Evolutionary conservation across 2,797 vertebrate genomes (phyloP), one percentile per base, ranked within the genome.

Genomic region (Discoglossus pictus): DNA sequence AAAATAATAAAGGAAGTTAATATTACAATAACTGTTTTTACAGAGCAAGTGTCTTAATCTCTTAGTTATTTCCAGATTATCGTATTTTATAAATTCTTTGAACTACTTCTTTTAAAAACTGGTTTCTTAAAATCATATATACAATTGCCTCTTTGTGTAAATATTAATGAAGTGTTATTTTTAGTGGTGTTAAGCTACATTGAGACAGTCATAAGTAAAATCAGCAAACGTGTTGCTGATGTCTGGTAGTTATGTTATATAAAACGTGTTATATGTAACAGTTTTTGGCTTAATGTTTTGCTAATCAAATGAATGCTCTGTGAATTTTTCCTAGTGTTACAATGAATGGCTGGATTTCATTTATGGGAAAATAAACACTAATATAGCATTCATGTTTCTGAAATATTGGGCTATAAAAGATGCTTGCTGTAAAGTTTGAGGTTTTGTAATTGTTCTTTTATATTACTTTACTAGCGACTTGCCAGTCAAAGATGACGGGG

Each of bases 41-140:
- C 20, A 23, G 38, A 40, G 4, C 7, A n/a, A 24, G 20, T 34
- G 25, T 46, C 35, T 31, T 59, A 18, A 44, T 44, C 13, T 6
- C 25, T 27, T 59, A 60, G 34, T 17, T 46, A n/a, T 60, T 60
- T 31, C 39, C 55, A 59, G 39, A 59, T 59, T 27, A 60, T 25
- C 11, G 42, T 31, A 25, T 13, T 60, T 44, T 44, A n/a, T 44
- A 44, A 60, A 34, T 11, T 40, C 36, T 56, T 40, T 13, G 20
- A 39, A 56, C 40, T 44, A 46, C 31, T 60, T 6, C 27, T 42
- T 4, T 51, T 10, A 38, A 8, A 12, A 51, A 40, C 4, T 48
- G 43, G 6, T 27, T 50, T 50, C 47, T n/a, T 50, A 2, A 21
- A 36, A 51, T n/a, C 20, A 9, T 40, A 18, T 4, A 27, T 25